phyloP scores from a whole-genome alignment of 2,113 vertebrate genomes.

The Cavia aperea region DNA sequence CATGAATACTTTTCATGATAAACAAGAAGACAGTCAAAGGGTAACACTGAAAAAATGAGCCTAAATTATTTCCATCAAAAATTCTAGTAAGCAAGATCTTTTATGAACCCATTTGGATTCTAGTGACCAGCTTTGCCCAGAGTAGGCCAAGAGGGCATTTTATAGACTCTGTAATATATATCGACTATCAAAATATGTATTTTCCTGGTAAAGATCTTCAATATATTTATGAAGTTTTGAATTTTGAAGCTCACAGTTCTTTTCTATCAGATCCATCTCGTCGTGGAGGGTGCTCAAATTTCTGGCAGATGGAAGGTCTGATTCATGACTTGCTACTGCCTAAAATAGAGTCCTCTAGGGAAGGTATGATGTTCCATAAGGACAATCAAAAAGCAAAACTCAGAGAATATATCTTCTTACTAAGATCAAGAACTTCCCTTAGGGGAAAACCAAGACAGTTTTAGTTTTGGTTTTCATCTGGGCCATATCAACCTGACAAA shows the following conservation, averaged over 20 bases:
- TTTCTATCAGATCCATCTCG: background rate
- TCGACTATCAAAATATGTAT: background rate
- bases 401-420: background rate
- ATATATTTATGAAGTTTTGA: background rate
- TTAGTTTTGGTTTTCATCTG: background rate
- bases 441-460: slow-evolving; percentile 18
- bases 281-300: background rate
- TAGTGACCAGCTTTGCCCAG: background rate
- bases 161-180: background rate
- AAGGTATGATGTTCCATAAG: background rate
- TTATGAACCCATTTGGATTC: background rate
- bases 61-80: background rate
- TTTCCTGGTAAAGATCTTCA: background rate
- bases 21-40: background rate
- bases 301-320: background rate
- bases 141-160: background rate
- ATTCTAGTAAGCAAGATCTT: background rate
- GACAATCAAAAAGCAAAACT: background rate
- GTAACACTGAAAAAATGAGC: background rate
- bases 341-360: background rate
- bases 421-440: background rate
- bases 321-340: background rate
- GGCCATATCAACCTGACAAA: background rate
- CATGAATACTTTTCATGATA: slow-evolving; percentile 37
- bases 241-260: background rate